Evolutionary conservation across 2,888 invertebrate genomes (phyloP), one percentile per base, ranked within the genome.

Genomic region (Smittia aterrima): DNA sequence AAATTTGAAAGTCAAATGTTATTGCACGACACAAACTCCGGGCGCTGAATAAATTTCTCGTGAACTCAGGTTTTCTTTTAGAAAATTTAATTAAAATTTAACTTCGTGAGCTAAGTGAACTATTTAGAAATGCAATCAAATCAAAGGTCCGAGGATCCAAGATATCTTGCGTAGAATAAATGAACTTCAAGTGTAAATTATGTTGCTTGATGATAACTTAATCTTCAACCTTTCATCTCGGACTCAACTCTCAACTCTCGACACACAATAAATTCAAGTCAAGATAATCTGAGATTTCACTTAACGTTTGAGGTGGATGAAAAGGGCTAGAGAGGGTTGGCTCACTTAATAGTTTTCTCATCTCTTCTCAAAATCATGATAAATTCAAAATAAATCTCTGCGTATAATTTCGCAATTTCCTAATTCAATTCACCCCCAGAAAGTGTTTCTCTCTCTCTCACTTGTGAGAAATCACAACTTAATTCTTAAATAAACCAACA

Each of bases 371-470:
- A 22, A 32, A 70, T 70, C 70, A 41, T 27, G 70, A 70, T 70
- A 70, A 70, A 70, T 53, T 54, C 47, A 27, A 70, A 70, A 54
- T 70, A 70, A 70, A 70, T 70, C 70, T 47, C 54, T 41, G 70
- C n/a, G n/a, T 22, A 70, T 70, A 70, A 70, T 70, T 70, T 54
- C 41, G 67, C 67, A 67, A 67, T 67, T 32, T 32, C 66, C 41
- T 18, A 67, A 67, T 41, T 41, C 41, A 67, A 25, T 67, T 67
- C 67, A 67, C 40, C 67, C 76, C 77, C 67, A 72, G 76, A 70
- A 77, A 76, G 76, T 41, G 24, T 54, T 25, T 53, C n/a, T 67
- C n/a, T 18, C 24, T 38, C 22, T 24, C 20, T 3, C 32, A 6
- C 32, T 32, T 7, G 27, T 70, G 70, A 68, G 16, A 68, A 68